A percentile compares a stretch with the other conserved stretches of the same genome.
These are phyloP conservation scores for Drosophila oshimai DNA, from an alignment of 1,140 invertebrate genomes.

Conservation along the genomic window DNA sequence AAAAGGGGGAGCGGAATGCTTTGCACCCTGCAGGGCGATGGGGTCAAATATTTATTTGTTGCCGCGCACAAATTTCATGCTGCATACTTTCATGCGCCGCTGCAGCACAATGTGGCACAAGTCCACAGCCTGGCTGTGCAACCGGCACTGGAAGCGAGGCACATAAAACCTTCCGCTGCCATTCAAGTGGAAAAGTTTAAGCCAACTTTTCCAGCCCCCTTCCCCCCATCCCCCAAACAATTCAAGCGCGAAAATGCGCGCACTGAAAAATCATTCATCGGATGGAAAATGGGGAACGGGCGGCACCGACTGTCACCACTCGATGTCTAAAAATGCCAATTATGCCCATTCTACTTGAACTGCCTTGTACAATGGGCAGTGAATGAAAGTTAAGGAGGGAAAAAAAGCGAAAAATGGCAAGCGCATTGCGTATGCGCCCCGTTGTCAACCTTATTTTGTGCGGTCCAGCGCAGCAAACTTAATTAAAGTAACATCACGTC, in stretches of 20 bases:
- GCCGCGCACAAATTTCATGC: slow-evolving; percentile 66
- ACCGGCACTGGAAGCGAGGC: slow-evolving; percentile 34
- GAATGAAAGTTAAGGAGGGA: background rate
- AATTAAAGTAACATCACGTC: slow-evolving; percentile 55
- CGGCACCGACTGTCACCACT: slow-evolving; percentile 41
- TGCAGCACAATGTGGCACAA: slow-evolving; percentile 52
- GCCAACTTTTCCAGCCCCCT: slow-evolving; percentile 57
- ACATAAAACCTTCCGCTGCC: slow-evolving; percentile 77
- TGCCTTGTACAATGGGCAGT: slow-evolving; percentile 13
- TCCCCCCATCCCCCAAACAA: slow-evolving; percentile 9
- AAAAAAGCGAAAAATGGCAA: background rate
- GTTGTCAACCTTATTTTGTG: slow-evolving; percentile 29
- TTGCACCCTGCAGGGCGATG: slow-evolving; percentile 1
- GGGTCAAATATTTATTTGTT: slow-evolving; percentile 77
- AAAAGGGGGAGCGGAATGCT: slow-evolving; percentile 1
- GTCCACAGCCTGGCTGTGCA: slow-evolving; percentile 6
- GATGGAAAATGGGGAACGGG: slow-evolving; percentile 6
- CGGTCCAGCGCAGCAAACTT: slow-evolving; percentile 21
- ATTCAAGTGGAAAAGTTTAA: slow-evolving; percentile 80
- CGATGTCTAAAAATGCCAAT: slow-evolving; percentile 64
- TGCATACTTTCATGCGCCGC: slow-evolving; percentile 75
- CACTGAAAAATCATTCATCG: slow-evolving; percentile 63
- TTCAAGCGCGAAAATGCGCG: slow-evolving; percentile 60
- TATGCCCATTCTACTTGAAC: slow-evolving; percentile 50
- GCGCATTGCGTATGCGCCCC: slow-evolving; percentile 55